Percentiles rank a stretch among this genome's conserved stretches.
These are phyloP conservation scores for Chromis chromis DNA, from an alignment of 2,797 vertebrate genomes.

Conservation along the genomic window DNA sequence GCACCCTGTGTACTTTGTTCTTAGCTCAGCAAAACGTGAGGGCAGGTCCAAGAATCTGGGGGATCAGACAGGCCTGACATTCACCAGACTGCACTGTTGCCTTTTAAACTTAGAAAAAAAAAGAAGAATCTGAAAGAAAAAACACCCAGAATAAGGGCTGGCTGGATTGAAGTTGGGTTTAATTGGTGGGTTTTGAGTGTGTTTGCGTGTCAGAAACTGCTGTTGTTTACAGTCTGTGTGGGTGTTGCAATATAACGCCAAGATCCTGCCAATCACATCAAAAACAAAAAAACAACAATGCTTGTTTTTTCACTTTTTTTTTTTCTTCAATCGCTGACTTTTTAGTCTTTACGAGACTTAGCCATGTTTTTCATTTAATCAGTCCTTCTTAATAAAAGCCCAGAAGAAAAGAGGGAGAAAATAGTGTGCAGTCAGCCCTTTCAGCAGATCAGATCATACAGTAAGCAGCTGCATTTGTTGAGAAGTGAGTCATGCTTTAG, in stretches of 20 bases:
- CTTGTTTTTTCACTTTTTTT: constrained; percentile 62
- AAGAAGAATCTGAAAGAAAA: constrained; percentile 32
- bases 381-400: constrained; percentile 72
- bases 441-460: constrained; percentile 76
- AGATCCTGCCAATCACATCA: constrained; percentile 78
- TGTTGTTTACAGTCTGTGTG: constrained; percentile 83
- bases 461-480: constrained; percentile 82
- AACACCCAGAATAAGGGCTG: constrained; percentile 58
- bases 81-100: constrained; percentile 78
- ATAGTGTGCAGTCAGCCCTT: constrained; percentile 77
- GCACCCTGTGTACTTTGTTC: constrained; percentile 80
- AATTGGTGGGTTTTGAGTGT: constrained; percentile 81
- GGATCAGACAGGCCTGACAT: constrained; percentile 83
- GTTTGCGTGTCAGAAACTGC: constrained; percentile 82
- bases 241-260: constrained; percentile 73
- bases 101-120: constrained; percentile 71
- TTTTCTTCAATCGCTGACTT: constrained; percentile 43
- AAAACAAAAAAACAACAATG: constrained; percentile 60
- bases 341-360: constrained; percentile 65
- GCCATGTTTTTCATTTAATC: constrained; percentile 77
- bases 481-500: constrained; percentile 83
- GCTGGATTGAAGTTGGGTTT: constrained; percentile 75
- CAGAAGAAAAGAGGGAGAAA: constrained; percentile 49
- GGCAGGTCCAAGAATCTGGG: constrained; percentile 78
- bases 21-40: constrained; percentile 84